Base-by-base conservation (phyloP, 2,113 vertebrate genomes). In the Sinocyclocheilus maitianheensis region DNA sequence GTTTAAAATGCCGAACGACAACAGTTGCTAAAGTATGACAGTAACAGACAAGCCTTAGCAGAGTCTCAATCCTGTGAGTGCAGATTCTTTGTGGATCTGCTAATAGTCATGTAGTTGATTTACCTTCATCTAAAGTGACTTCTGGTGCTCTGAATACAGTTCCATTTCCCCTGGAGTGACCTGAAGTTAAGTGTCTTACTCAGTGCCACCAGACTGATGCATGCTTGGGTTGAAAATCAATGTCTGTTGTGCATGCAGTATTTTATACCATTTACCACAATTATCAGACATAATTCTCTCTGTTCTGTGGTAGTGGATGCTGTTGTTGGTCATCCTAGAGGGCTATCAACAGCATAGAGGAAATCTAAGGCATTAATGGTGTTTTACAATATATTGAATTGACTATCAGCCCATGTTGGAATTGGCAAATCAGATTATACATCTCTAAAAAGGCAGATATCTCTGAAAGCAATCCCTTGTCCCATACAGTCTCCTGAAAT, bases 401-500 rank as follows among this genome's bases (percentile, higher is more conserved):
- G 46, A 48, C 51, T 46, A 13, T 65, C 30, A 6, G 78, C 80
- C 69, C 51, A 37, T 51, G 60, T 4, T 22, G 78, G 43, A n/a
- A 37, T 81, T 40, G 34, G 22, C n/a, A n/a, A 85, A 86, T 74
- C 46, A 84, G 69, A 77, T 60, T 46, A 85, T n/a, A 74, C 30
- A 67, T 85, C 65, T 86, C 55, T 46, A 24, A 81, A 81, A 87
- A 69, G 30, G 30, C 67, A 69, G 53, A 55, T 69, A 69, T 69
- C 16, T 83, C 62, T 40, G 48, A 81, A 81, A 87, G 86, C 72
- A 81, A 81, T 81, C 65, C 85, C 78, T 71, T 48, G 58, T 79
- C 78, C 85, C 65, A 80, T 86, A 72, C 63, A 40, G 62, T 76
- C 69, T 77, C 18, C 11, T 86, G 74, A 90, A 82, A 67, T 89